Evolutionary conservation across 1,140 invertebrate species (phyloP).

Genomic region (Bombus superbus): DNA sequence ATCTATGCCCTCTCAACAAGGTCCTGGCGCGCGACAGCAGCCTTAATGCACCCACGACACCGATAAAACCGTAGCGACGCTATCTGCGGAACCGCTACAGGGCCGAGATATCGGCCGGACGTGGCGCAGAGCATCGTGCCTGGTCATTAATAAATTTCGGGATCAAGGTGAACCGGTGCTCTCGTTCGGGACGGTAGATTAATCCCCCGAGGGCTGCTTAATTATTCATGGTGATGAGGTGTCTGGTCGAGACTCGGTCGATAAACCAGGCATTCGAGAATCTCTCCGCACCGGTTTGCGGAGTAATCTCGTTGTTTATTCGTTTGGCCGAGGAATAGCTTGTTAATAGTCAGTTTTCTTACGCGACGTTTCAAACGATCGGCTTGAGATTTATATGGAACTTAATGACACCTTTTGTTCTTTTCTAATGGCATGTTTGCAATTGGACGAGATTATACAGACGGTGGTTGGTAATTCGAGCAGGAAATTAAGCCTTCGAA

Average conservation of each 20-base stretch:
- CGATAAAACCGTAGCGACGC: slow-evolving; percentile 24
- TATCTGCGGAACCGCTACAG: slow-evolving; percentile 9
- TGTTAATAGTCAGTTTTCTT: neutral
- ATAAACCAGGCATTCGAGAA: slow-evolving; percentile 5
- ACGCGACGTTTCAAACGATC: neutral
- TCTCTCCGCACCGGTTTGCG: neutral
- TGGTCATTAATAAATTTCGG: slow-evolving; percentile 62
- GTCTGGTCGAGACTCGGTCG: slow-evolving; percentile 1
- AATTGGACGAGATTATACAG: neutral
- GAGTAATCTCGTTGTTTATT: neutral
- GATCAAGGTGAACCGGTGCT: slow-evolving; percentile 63
- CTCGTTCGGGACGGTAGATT: slow-evolving; percentile 52
- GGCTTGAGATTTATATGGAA: neutral
- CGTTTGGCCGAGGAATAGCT: neutral
- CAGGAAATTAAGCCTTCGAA: neutral
- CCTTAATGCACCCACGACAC: slow-evolving; percentile 19
- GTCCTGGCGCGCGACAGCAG: slow-evolving; percentile 38
- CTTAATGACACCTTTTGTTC: neutral
- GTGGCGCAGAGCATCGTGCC: neutral
- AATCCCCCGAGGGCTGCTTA: slow-evolving; percentile 40
- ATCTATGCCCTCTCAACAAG: slow-evolving; percentile 43
- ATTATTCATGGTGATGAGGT: slow-evolving; percentile 49
- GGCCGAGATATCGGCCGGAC: neutral
- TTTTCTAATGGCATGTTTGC: neutral
- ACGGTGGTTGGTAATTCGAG: neutral